These are phyloP conservation scores for Galagoides demidoff DNA, from an alignment of 2,797 vertebrate genomes.

Conservation along the genomic window DNA sequence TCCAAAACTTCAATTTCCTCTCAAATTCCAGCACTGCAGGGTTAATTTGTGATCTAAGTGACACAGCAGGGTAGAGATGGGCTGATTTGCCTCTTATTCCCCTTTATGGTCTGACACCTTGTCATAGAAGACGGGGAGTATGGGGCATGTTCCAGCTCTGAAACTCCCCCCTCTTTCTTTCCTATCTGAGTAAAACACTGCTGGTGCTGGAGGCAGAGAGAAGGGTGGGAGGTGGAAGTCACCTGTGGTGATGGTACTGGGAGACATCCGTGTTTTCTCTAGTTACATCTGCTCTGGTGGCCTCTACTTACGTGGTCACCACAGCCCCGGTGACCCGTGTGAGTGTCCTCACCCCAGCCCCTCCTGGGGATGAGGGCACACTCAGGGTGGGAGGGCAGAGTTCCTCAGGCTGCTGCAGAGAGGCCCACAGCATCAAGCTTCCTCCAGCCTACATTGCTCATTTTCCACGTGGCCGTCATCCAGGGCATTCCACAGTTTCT, in stretches of 20 bases:
- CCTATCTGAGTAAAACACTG: neutral
- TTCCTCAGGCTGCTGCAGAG: neutral
- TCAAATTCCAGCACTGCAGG: too few species aligned
- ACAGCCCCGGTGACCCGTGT: neutral
- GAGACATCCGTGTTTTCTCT: neutral
- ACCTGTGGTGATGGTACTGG: neutral
- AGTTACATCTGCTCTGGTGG: neutral
- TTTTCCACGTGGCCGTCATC: neutral
- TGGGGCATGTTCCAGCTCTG: neutral
- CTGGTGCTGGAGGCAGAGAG: neutral
- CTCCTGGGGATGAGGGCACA: neutral
- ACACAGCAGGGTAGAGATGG: too few species aligned
- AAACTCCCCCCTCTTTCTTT: neutral
- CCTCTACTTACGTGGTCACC: neutral
- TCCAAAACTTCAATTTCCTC: too few species aligned
- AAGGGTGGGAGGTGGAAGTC: neutral
- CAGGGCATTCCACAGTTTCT: neutral
- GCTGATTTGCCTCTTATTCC: neutral
- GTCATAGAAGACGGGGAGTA: neutral
- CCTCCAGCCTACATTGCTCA: neutral
- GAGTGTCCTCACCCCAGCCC: neutral
- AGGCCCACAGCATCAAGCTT: neutral
- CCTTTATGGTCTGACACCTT: neutral
- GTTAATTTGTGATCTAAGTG: rapidly evolving
- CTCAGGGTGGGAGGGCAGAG: neutral